phyloP scores from a whole-genome alignment of 1,140 invertebrate species.

The Psix sp. region DNA sequence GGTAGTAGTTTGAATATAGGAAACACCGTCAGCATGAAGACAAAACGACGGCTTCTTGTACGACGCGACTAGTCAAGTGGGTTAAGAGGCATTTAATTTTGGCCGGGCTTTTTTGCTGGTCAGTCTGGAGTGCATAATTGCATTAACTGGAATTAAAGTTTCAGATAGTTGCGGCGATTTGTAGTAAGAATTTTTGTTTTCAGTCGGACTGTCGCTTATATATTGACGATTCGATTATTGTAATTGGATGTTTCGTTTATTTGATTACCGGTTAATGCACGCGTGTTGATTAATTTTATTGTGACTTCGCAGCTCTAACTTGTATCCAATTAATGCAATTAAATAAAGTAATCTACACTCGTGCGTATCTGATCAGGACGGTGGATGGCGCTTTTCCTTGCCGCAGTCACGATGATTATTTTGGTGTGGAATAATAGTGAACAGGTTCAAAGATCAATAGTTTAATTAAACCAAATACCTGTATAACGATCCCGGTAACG shows the following conservation, averaged over 20 bases:
- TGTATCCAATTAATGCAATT: constrained; percentile 2
- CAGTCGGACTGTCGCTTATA: background rate
- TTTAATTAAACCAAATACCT: no score
- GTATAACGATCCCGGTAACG: no score
- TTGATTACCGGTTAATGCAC: background rate
- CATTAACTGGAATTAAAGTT: constrained; percentile 6
- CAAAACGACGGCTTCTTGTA: constrained; percentile 21
- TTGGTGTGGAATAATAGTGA: no score
- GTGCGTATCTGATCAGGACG: no score
- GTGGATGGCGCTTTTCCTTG: no score
- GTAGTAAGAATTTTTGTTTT: background rate
- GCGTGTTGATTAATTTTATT: constrained; percentile 9
- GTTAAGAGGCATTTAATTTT: constrained; percentile 26
- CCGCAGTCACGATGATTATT: no score
- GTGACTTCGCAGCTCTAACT: background rate
- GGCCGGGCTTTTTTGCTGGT: constrained; percentile 2
- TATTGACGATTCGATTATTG: constrained; percentile 5
- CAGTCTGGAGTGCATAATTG: constrained; percentile 4
- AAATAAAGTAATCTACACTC: background rate
- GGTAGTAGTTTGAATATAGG: constrained; percentile 20
- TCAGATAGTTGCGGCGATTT: constrained; percentile 1
- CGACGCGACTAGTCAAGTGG: constrained; percentile 19
- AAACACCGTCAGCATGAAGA: constrained; percentile 23
- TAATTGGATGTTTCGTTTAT: constrained; percentile 11
- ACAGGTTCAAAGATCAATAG: no score